Evolutionary conservation across 2,888 invertebrate genomes (phyloP).

Genomic region (Sarcophaga rosellei): DNA sequence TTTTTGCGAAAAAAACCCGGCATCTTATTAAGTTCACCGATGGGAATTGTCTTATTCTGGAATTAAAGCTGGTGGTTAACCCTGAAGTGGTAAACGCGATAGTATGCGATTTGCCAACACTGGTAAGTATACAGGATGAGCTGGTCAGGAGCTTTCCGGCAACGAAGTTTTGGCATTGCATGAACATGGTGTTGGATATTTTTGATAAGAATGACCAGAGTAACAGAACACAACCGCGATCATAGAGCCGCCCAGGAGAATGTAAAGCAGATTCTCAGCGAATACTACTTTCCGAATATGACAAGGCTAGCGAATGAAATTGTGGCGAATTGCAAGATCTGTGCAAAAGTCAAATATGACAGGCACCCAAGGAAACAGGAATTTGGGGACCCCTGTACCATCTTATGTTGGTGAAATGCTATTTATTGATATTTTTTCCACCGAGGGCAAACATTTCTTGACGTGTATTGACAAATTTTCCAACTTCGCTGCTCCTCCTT

Average conservation of each 20-base stretch:
- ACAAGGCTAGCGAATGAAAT: conserved; percentile 52
- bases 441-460: too few species aligned
- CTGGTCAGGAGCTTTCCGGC: conserved; percentile 38
- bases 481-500: too few species aligned
- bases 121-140: conserved; percentile 56
- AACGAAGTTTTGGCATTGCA: conserved; percentile 57
- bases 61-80: conserved; percentile 32
- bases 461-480: too few species aligned
- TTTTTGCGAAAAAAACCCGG: conserved; percentile 2
- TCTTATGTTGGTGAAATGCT: too few species aligned
- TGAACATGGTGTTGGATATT: conserved; percentile 17
- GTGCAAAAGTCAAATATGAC: conserved; percentile 65
- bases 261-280: conserved; percentile 64
- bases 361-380: conserved; percentile 64
- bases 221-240: conserved; percentile 36
- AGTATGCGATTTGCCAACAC: conserved; percentile 53
- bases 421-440: too few species aligned
- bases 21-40: conserved; percentile 40
- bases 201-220: conserved; percentile 24
- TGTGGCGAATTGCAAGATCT: conserved; percentile 60
- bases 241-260: conserved; percentile 69
- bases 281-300: conserved; percentile 56
- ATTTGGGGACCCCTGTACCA: too few species aligned
- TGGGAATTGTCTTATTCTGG: conserved; percentile 30
- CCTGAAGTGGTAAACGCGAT: conserved; percentile 57